These are phyloP conservation scores for Dipodomys merriami DNA, from an alignment of 2,113 vertebrate genomes.

Conservation along the genomic window DNA sequence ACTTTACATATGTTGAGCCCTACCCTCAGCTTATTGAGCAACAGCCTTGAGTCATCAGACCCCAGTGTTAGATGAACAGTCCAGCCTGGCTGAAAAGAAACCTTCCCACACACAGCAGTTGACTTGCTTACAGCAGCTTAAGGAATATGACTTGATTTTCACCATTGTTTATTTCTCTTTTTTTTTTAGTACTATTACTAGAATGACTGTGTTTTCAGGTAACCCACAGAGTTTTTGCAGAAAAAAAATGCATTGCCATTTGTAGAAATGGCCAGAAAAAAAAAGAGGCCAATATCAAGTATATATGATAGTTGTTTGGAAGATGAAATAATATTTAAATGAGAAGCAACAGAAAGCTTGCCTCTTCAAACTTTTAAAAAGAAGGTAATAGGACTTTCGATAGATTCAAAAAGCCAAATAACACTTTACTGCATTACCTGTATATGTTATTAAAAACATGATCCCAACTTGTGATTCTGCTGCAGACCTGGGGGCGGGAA, in stretches of 20 bases:
- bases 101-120: neutral
- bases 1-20: slow-evolving; percentile 62
- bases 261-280: neutral
- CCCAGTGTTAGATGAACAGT: neutral
- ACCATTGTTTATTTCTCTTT: neutral
- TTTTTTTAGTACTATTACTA: neutral
- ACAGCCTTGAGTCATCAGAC: slow-evolving; percentile 33
- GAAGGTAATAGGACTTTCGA: neutral
- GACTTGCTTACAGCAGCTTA: neutral
- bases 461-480: neutral
- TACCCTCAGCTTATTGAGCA: slow-evolving; percentile 70
- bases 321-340: slow-evolving; percentile 44
- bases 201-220: slow-evolving; percentile 26
- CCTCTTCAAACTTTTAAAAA: neutral
- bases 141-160: neutral
- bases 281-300: neutral
- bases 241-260: slow-evolving; percentile 4
- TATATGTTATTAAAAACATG: neutral
- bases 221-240: neutral
- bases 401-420: neutral
- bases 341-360: neutral
- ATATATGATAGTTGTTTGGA: neutral
- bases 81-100: neutral
- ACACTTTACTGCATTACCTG: neutral
- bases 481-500: neutral